phyloP scores from a whole-genome alignment of 2,113 vertebrate genomes.

The Petaurus breviceps region DNA sequence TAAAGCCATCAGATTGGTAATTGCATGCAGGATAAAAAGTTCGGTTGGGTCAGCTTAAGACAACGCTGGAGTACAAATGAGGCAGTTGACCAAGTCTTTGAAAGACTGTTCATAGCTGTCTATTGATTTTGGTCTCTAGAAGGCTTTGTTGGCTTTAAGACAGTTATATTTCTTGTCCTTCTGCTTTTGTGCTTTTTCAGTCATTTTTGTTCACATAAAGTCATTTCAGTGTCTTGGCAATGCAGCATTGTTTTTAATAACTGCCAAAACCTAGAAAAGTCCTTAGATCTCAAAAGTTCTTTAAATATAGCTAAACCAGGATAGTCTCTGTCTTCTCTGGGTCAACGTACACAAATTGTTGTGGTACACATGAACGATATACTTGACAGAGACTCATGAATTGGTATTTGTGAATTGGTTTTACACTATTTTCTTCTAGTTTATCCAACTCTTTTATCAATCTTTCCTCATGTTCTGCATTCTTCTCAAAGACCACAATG shows the following conservation, averaged over 20 bases:
- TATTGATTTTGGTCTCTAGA: not conserved
- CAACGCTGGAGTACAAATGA: not conserved
- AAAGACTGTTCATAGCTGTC: not conserved
- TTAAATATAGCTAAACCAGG: not conserved
- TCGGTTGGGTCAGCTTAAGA: not conserved
- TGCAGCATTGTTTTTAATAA: not conserved
- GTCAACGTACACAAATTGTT: not conserved
- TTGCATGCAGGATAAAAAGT: not conserved
- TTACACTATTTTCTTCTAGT: not conserved
- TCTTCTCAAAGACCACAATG: not conserved
- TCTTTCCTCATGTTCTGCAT: not conserved
- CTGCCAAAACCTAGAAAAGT: not conserved
- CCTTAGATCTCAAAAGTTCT: not conserved
- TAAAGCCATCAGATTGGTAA: not conserved
- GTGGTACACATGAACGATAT: not conserved
- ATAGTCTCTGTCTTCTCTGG: not conserved
- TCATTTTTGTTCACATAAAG: not conserved
- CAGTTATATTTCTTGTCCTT: not conserved
- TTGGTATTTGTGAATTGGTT: not conserved
- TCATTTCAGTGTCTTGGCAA: not conserved
- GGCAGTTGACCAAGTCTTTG: not conserved
- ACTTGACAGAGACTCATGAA: not conserved
- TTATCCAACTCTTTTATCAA: not conserved
- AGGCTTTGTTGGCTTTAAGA: not conserved
- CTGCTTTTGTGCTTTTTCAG: not conserved